Percentiles rank a stretch among this genome's conserved stretches.
Evolutionary conservation across 2,888 invertebrate genomes (phyloP).

Genomic region (Globia sparganii): DNA sequence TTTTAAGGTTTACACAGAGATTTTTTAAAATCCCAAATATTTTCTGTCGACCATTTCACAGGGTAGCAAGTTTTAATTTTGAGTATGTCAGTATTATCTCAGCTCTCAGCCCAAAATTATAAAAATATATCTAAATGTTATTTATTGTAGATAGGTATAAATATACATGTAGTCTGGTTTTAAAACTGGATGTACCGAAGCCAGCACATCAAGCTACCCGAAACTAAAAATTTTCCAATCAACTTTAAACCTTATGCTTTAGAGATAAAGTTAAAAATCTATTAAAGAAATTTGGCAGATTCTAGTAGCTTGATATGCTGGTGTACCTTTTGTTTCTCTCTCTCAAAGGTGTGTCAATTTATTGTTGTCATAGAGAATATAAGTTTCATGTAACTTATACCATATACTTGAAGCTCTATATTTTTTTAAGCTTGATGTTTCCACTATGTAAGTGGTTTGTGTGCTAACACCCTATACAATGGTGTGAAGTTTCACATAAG

Average conservation of each 20-base stretch:
- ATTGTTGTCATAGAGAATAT: slow-evolving; percentile 45
- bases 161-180: slow-evolving; percentile 44
- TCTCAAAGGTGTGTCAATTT: slow-evolving; percentile 39
- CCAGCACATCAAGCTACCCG: too few species aligned
- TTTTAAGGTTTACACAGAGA: slow-evolving; percentile 23
- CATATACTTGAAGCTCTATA: neutral
- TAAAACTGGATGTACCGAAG: slow-evolving; percentile 6
- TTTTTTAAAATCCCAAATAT: slow-evolving; percentile 17
- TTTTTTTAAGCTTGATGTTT: neutral
- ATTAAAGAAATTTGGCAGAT: too few species aligned
- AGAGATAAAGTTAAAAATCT: too few species aligned
- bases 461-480: neutral
- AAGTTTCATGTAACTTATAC: slow-evolving; percentile 2
- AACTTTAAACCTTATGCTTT: too few species aligned
- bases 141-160: slow-evolving; percentile 49
- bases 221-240: too few species aligned
- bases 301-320: too few species aligned
- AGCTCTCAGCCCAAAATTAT: slow-evolving; percentile 3
- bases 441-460: neutral
- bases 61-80: slow-evolving; percentile 31
- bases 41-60: slow-evolving; percentile 20
- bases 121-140: slow-evolving; percentile 31
- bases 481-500: neutral
- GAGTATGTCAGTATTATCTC: slow-evolving; percentile 31
- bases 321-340: slow-evolving; percentile 19